phyloP scores from a whole-genome alignment of 2,888 invertebrate genomes.

The Aspidiotus destructor region DNA sequence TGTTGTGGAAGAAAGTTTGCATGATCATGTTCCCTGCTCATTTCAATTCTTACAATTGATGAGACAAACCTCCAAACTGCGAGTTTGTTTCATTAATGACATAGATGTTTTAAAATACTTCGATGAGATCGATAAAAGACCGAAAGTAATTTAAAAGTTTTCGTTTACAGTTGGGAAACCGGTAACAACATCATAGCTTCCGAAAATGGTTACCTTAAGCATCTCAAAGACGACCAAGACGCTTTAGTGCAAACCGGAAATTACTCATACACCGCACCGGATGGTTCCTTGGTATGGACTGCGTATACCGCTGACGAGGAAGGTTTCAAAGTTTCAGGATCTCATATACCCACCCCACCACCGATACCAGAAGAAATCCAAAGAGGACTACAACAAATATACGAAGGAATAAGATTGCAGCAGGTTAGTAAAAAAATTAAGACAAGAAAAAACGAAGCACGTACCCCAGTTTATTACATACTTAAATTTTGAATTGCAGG shows the following conservation, averaged over 20 bases:
- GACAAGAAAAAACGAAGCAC: background rate
- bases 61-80: no score
- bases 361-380: slow-evolving; percentile 60
- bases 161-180: slow-evolving; percentile 42
- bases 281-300: slow-evolving; percentile 51
- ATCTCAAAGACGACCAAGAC: slow-evolving; percentile 52
- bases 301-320: slow-evolving; percentile 61
- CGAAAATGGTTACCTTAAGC: slow-evolving; percentile 49
- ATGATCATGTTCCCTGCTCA: no score
- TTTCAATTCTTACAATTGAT: no score
- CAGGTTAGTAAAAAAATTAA: slow-evolving; percentile 43
- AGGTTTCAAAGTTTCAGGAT: slow-evolving; percentile 66
- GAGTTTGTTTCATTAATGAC: no score
- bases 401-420: slow-evolving; percentile 64
- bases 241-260: slow-evolving; percentile 54
- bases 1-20: background rate
- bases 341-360: slow-evolving; percentile 66
- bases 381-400: slow-evolving; percentile 68
- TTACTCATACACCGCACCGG: slow-evolving; percentile 60
- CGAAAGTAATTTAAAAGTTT: no score
- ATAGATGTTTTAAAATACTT: no score
- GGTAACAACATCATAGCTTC: slow-evolving; percentile 45
- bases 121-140: no score
- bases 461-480: background rate
- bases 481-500: slow-evolving; percentile 6